Conservation (phyloP, 2,113 vertebrate species). For the Nerophis ophidion region DNA sequence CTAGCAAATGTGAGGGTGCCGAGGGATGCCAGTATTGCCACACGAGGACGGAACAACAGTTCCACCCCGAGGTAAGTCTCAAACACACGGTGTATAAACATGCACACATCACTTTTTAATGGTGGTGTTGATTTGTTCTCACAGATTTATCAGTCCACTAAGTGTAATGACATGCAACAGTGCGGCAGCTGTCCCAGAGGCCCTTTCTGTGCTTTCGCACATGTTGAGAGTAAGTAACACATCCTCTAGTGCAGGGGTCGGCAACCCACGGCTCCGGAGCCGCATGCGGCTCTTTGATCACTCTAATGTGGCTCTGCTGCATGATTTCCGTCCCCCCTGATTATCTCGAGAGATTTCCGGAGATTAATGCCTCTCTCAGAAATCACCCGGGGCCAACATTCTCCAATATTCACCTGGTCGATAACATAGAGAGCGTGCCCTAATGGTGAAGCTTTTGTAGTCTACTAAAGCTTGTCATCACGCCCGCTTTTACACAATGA, state of each 20-base stretch:
- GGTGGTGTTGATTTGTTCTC: neutral
- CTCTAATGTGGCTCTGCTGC: too few species aligned
- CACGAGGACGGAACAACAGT: constrained; percentile 95
- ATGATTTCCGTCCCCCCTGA: too few species aligned
- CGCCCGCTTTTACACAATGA: too few species aligned
- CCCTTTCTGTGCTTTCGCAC: constrained; percentile 98
- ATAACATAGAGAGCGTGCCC: too few species aligned
- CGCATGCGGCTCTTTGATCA: too few species aligned
- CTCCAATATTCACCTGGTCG: too few species aligned
- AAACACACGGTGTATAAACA: neutral
- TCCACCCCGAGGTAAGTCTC: constrained; percentile 88
- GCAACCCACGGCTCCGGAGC: too few species aligned
- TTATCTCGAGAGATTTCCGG: too few species aligned
- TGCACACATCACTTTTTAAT: neutral
- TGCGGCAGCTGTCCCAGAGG: constrained; percentile 94
- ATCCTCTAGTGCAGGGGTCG: neutral
- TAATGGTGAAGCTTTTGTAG: too few species aligned
- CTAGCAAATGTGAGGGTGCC: constrained; percentile 92
- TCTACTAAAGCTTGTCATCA: too few species aligned
- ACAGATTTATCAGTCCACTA: constrained; percentile 97
- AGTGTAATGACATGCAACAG: constrained; percentile 99
- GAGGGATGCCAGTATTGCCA: constrained; percentile 95
- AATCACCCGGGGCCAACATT: too few species aligned
- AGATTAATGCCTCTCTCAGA: too few species aligned
- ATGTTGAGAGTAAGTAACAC: constrained; percentile 85